Percentiles rank a stretch among this genome's conserved stretches.
Conservation (phyloP, 2,113 vertebrate genomes). For the Sisor rabdophorus region DNA sequence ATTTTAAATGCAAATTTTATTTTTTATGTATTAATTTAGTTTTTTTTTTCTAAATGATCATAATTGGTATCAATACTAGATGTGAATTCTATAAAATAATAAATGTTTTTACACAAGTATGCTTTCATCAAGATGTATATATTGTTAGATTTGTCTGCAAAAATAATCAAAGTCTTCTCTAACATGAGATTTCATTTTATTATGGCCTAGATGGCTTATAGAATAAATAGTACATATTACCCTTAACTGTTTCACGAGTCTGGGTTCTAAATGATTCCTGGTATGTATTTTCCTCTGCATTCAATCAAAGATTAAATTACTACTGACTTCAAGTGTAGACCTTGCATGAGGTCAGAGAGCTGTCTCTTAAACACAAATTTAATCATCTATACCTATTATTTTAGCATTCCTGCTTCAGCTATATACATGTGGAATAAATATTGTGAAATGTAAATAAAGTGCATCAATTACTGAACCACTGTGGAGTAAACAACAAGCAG, state of each 20-base stretch:
- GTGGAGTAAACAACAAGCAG: background rate
- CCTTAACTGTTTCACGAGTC: background rate
- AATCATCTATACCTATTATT: slow-evolving; percentile 5
- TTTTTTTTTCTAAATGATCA: no score
- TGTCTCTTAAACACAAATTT: slow-evolving; percentile 20
- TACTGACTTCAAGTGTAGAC: slow-evolving; percentile 21
- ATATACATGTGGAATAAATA: background rate
- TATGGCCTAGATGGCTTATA: no score
- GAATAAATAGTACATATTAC: background rate
- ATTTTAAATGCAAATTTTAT: no score
- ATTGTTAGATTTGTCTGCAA: no score
- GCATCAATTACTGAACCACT: background rate
- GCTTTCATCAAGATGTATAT: no score
- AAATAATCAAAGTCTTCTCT: no score
- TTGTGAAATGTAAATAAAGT: background rate
- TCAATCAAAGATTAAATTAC: background rate
- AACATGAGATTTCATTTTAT: no score
- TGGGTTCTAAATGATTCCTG: background rate
- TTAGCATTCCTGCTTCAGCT: background rate
- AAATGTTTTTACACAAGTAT: no score
- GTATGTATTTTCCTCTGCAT: slow-evolving; percentile 19
- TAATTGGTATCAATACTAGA: no score
- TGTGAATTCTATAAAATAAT: no score
- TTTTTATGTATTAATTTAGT: no score
- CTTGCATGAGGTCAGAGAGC: background rate